A percentile compares a stretch with the other conserved stretches of the same genome.
Evolutionary conservation across 1,140 invertebrate genomes (phyloP).

Genomic region (Pseudomyrmex pallidus): DNA sequence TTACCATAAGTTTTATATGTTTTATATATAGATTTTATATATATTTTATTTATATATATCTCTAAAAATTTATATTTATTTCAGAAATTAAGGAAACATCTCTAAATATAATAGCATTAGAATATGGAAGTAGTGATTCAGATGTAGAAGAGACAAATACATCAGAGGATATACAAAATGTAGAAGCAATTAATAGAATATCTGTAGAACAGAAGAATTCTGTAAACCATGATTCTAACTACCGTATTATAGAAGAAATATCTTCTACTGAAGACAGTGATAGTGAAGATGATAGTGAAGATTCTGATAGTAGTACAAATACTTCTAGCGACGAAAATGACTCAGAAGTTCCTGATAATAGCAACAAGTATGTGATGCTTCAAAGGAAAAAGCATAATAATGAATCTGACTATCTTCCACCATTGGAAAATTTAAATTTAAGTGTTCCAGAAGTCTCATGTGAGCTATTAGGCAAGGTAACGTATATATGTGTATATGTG

Average conservation of each 20-base stretch:
- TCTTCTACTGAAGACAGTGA: constrained; percentile 51
- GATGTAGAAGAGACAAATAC: constrained; percentile 43
- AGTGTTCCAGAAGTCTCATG: constrained; percentile 91
- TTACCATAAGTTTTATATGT: not conserved
- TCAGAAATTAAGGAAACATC: constrained; percentile 28
- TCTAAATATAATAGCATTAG: constrained; percentile 54
- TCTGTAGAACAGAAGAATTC: too few species aligned
- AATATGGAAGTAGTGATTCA: constrained; percentile 60
- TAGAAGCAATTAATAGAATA: too few species aligned
- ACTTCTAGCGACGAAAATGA: constrained; percentile 11
- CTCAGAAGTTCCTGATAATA: constrained; percentile 26
- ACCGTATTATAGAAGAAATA: constrained; percentile 17
- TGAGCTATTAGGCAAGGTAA: constrained; percentile 90
- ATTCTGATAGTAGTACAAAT: not conserved
- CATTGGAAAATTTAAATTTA: constrained; percentile 93
- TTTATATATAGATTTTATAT: not conserved
- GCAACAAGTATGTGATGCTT: not conserved
- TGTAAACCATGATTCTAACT: too few species aligned
- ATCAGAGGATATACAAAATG: too few species aligned
- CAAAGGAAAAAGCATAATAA: constrained; percentile 31
- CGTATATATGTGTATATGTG: not conserved
- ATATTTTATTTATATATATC: not conserved
- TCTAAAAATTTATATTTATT: constrained; percentile 2
- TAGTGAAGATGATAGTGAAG: constrained; percentile 39
- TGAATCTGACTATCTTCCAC: constrained; percentile 90